phyloP scores from a whole-genome alignment of 2,888 invertebrate species.

The Tenodera sinensis region DNA sequence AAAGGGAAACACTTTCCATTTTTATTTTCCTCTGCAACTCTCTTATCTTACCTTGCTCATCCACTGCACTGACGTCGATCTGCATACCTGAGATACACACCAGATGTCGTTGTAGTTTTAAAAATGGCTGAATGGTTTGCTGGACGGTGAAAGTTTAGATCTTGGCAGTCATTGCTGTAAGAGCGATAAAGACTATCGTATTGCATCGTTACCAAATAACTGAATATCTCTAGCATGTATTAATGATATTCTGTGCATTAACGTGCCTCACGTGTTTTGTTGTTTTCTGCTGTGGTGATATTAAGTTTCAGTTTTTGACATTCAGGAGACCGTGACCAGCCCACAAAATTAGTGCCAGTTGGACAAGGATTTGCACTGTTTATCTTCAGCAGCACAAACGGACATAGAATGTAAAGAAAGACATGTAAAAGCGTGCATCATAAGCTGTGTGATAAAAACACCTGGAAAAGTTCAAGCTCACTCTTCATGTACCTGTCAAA shows the following conservation, averaged over 20 bases:
- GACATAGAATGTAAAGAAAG: neutral
- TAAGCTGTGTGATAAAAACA: neutral
- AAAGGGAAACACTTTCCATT: neutral
- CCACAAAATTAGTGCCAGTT: neutral
- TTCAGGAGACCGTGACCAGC: neutral
- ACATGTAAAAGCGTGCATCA: neutral
- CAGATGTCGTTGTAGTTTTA: slow-evolving; percentile 26
- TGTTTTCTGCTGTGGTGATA: neutral
- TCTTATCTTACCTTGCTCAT: neutral
- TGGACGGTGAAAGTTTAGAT: slow-evolving; percentile 17
- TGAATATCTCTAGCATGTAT: neutral
- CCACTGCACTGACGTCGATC: neutral
- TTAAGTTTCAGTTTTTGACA: neutral
- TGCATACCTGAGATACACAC: neutral
- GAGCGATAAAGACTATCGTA: neutral
- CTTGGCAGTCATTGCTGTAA: neutral
- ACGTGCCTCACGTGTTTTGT: neutral
- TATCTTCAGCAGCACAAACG: neutral
- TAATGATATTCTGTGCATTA: neutral
- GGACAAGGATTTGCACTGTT: neutral
- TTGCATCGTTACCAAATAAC: neutral
- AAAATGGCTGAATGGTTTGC: slow-evolving; percentile 23
- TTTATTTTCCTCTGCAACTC: neutral
- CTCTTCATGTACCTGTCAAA: neutral
- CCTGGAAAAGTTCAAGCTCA: neutral